Evolutionary conservation across 2,113 vertebrate genomes (phyloP).

Genomic region (Talpa occidentalis): DNA sequence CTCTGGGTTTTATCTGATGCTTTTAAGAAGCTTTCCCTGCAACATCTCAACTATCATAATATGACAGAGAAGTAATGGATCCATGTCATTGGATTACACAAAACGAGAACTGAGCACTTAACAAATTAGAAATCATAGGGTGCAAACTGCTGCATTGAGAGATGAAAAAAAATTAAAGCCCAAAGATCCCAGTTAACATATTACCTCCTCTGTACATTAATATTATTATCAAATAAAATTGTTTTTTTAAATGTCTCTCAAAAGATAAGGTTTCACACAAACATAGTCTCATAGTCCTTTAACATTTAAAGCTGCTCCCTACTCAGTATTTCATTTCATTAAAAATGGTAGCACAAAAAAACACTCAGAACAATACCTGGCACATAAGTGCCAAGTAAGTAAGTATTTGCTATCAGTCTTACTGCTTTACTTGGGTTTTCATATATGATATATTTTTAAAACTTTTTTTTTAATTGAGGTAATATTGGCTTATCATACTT

Average conservation of each 20-base stretch:
- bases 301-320: background rate
- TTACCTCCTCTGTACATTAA: background rate
- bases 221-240: background rate
- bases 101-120: background rate
- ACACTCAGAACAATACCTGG: background rate
- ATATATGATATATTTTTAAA: too few species aligned
- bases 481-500: background rate
- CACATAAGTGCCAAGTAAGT: background rate
- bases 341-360: conserved; percentile 24
- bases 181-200: background rate
- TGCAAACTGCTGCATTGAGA: background rate
- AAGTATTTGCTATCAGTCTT: background rate
- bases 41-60: background rate
- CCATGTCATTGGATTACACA: background rate
- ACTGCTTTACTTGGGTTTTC: background rate
- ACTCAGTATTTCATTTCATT: background rate
- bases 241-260: background rate
- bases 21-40: background rate
- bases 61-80: background rate
- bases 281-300: background rate
- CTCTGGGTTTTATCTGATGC: background rate
- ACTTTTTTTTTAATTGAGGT: too few species aligned
- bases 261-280: background rate
- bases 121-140: background rate
- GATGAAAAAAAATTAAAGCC: background rate